These are phyloP conservation scores for Cynodonichthys magdalenae DNA, from an alignment of 2,797 vertebrate genomes.

Conservation along the genomic window DNA sequence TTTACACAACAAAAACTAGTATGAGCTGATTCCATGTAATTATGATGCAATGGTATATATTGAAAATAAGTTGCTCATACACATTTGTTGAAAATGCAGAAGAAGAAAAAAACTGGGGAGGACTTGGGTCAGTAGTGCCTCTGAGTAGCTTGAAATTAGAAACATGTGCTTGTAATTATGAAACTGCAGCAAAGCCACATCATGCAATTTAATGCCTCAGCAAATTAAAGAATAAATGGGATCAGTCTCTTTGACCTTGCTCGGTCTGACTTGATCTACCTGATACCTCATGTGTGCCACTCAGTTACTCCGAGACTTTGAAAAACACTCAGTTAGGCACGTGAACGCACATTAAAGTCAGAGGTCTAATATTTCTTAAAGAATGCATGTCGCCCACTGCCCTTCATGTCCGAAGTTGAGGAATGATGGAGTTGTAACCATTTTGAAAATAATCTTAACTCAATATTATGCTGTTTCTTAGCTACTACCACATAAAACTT, in stretches of 20 bases:
- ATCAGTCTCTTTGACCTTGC: slow-evolving; percentile 83
- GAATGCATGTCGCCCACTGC: not conserved
- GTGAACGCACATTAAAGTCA: too few relatives aligned
- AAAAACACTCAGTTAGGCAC: not conserved
- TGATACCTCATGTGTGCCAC: slow-evolving; percentile 55
- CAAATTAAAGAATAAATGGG: slow-evolving; percentile 84
- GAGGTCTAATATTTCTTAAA: slow-evolving; percentile 1
- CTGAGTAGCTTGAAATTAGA: slow-evolving; percentile 83
- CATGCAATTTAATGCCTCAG: slow-evolving; percentile 84
- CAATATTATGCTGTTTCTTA: too few relatives aligned
- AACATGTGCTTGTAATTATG: slow-evolving; percentile 87
- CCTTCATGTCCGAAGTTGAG: too few relatives aligned
- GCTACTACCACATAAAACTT: too few relatives aligned
- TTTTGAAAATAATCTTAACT: too few relatives aligned
- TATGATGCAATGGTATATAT: slow-evolving; percentile 2
- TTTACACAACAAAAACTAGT: slow-evolving; percentile 6
- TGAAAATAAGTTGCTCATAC: slow-evolving; percentile 18
- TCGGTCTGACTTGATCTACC: slow-evolving; percentile 70
- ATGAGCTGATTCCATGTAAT: slow-evolving; percentile 1
- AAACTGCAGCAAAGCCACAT: slow-evolving; percentile 83
- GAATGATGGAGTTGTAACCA: too few relatives aligned
- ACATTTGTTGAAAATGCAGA: slow-evolving; percentile 36
- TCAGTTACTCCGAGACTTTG: slow-evolving; percentile 26
- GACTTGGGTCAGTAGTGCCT: slow-evolving; percentile 84
- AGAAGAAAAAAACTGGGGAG: slow-evolving; percentile 71